Evolutionary conservation across 2,113 vertebrate genomes (phyloP).

Genomic region (Phylloscopus trochiloides): DNA sequence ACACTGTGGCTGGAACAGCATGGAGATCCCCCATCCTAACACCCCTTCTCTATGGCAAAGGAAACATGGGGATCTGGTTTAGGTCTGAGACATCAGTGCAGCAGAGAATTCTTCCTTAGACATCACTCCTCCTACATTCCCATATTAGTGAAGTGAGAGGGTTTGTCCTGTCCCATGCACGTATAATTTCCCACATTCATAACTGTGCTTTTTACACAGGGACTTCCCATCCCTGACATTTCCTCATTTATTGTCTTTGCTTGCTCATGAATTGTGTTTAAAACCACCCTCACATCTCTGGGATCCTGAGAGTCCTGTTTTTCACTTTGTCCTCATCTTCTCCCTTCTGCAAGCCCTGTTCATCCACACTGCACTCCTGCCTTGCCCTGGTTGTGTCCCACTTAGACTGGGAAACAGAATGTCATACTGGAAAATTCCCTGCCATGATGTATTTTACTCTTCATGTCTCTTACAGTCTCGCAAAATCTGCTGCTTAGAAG

Average conservation of each 20-base stretch:
- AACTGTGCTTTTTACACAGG: background rate
- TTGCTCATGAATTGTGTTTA: background rate
- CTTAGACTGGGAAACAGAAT: background rate
- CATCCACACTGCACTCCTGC: background rate
- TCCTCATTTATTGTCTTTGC: background rate
- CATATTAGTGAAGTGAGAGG: accelerated
- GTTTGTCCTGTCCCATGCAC: background rate
- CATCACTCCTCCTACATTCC: background rate
- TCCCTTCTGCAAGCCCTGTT: background rate
- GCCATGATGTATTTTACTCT: background rate
- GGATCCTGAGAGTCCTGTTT: background rate
- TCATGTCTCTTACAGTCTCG: constrained; percentile 44
- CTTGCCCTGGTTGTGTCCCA: background rate
- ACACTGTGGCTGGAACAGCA: background rate
- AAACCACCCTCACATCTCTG: background rate
- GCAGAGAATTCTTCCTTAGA: background rate
- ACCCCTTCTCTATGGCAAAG: background rate
- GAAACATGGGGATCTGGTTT: background rate
- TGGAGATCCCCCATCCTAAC: background rate
- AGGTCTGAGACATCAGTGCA: background rate
- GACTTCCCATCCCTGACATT: background rate
- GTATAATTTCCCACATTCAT: background rate
- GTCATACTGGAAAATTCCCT: background rate
- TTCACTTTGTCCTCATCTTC: background rate
- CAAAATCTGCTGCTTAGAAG: constrained; percentile 58